Evolutionary conservation across 2,113 vertebrate genomes (phyloP).

Genomic region (Trachemys scripta): DNA sequence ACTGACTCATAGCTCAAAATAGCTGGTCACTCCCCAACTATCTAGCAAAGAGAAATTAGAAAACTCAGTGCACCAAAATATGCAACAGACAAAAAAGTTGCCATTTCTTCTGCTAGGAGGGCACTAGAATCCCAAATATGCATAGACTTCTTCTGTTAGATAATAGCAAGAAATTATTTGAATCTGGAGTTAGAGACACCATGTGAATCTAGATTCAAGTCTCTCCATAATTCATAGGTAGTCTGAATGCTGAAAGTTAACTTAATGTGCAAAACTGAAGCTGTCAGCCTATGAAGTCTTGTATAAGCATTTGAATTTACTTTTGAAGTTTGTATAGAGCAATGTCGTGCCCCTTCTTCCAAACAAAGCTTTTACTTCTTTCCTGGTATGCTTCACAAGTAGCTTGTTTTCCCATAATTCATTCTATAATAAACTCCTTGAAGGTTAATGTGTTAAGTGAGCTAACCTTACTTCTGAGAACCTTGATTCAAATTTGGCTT

Average conservation of each 20-base stretch:
- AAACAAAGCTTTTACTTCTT: neutral
- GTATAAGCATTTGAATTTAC: constrained; percentile 21
- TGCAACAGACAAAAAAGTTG: constrained; percentile 16
- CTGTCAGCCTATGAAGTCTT: constrained; percentile 31
- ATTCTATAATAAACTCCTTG: neutral
- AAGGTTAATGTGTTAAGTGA: neutral
- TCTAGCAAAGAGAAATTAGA: neutral
- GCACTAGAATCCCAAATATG: constrained; percentile 68
- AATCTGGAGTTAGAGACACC: constrained; percentile 68
- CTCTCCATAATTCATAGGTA: constrained; percentile 76
- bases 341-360: neutral
- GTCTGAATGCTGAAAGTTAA: constrained; percentile 53
- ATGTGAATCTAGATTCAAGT: constrained; percentile 69
- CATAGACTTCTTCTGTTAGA: constrained; percentile 58
- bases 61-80: neutral
- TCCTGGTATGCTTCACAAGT: neutral
- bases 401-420: neutral
- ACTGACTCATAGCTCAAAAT: neutral
- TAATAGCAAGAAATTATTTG: constrained; percentile 74
- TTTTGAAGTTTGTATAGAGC: neutral
- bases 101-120: constrained; percentile 55
- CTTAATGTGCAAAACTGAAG: neutral
- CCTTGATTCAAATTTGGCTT: neutral
- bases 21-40: neutral
- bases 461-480: neutral